Evolutionary conservation across 2,797 vertebrate species (phyloP).

Genomic region (Enteromius treurensis): DNA sequence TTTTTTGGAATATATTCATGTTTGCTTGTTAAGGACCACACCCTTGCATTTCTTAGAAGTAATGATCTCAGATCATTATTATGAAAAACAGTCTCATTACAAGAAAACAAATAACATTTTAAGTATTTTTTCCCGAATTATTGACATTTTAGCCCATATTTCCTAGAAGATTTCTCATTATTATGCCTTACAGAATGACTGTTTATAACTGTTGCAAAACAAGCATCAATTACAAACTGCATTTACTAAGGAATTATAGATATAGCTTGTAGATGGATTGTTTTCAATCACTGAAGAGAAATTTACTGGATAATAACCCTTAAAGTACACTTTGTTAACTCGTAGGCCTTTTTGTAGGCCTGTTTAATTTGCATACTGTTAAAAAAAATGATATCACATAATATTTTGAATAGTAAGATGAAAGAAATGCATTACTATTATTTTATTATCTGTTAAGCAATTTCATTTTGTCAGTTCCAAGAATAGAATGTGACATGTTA

Average conservation of each 20-base stretch:
- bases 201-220: background rate
- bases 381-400: background rate
- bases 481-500: background rate
- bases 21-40: background rate
- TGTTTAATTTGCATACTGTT: background rate
- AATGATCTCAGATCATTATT: background rate
- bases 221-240: background rate
- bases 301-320: background rate
- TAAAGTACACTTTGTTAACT: background rate
- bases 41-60: background rate
- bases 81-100: background rate
- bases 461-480: background rate
- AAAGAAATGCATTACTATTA: background rate
- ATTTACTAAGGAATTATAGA: background rate
- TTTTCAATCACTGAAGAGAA: background rate
- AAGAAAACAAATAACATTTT: background rate
- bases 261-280: background rate
- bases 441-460: too few relatives aligned
- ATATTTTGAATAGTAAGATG: background rate
- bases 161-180: background rate
- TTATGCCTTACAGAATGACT: background rate
- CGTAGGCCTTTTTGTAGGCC: too few relatives aligned
- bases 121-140: background rate
- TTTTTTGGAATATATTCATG: background rate
- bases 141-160: background rate